Percentiles rank a stretch among this genome's conserved stretches.
phyloP scores from a whole-genome alignment of 2,797 vertebrate genomes.

The Toxotes lorentzi region DNA sequence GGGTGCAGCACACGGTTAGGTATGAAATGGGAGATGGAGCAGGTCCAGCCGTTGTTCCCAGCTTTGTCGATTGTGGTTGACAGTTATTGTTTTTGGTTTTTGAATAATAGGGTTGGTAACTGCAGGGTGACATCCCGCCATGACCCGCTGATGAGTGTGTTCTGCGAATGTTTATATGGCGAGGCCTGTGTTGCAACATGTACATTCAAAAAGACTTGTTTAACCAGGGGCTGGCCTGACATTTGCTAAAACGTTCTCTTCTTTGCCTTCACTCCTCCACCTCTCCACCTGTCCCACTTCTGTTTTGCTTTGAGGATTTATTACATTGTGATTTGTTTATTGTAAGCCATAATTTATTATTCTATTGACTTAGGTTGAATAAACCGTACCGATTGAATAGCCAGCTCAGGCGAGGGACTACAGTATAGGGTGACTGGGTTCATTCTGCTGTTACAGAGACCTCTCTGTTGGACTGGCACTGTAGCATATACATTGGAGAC shows the following conservation, averaged over 20 bases:
- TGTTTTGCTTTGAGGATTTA: slow-evolving; percentile 68
- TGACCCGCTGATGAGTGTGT: slow-evolving; percentile 26
- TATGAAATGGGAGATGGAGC: slow-evolving; percentile 44
- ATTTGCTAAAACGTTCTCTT: slow-evolving; percentile 4
- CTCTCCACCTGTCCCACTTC: slow-evolving; percentile 40
- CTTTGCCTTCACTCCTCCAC: slow-evolving; percentile 4
- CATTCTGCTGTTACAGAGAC: slow-evolving; percentile 40
- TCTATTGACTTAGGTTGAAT: slow-evolving; percentile 46
- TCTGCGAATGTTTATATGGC: slow-evolving; percentile 24
- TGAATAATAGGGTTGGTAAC: slow-evolving; percentile 59
- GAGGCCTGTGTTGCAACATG: slow-evolving; percentile 44
- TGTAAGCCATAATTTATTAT: slow-evolving; percentile 53
- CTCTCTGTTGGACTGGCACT: slow-evolving; percentile 46
- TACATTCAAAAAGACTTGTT: slow-evolving; percentile 40
- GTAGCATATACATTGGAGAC: slow-evolving; percentile 20
- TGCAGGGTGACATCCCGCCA: slow-evolving; percentile 29
- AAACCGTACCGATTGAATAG: slow-evolving; percentile 43
- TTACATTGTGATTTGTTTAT: slow-evolving; percentile 61
- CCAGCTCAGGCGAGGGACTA: slow-evolving; percentile 15
- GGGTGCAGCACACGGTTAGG: slow-evolving; percentile 43
- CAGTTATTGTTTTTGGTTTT: slow-evolving; percentile 70
- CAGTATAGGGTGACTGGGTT: slow-evolving; percentile 42
- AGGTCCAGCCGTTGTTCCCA: slow-evolving; percentile 52
- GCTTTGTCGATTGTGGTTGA: slow-evolving; percentile 56
- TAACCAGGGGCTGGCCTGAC: not conserved